A percentile compares a stretch with the other conserved stretches of the same genome.
Evolutionary conservation across 1,140 invertebrate genomes (phyloP).

Genomic region (Heliconius melpomene): DNA sequence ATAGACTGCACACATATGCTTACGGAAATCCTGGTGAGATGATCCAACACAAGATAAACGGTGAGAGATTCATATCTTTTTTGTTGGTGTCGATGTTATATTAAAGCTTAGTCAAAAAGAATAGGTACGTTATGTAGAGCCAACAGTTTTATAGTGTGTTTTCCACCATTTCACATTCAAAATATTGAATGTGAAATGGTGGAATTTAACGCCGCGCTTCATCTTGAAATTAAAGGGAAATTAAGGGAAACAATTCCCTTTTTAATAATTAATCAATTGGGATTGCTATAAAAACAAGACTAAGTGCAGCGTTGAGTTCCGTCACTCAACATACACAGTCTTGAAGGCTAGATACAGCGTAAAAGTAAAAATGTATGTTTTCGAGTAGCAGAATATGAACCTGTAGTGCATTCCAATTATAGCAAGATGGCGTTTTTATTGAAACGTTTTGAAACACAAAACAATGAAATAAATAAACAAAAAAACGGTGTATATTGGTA

Average conservation of each 20-base stretch:
- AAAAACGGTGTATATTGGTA: too few relatives aligned
- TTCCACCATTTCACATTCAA: background rate
- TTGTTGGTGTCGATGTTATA: background rate
- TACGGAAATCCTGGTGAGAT: conserved; percentile 34
- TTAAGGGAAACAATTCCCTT: too few relatives aligned
- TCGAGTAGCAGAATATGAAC: too few relatives aligned
- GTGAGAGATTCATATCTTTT: conserved; percentile 10
- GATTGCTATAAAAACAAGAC: background rate
- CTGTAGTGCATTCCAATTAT: too few relatives aligned
- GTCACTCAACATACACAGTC: too few relatives aligned
- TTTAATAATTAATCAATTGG: too few relatives aligned
- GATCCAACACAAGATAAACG: background rate
- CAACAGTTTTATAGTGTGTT: background rate
- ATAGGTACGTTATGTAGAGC: background rate
- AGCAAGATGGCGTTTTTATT: too few relatives aligned
- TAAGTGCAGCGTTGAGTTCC: background rate
- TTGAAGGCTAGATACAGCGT: too few relatives aligned
- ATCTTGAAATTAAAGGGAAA: too few relatives aligned
- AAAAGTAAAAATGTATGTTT: too few relatives aligned
- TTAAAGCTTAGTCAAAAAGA: background rate
- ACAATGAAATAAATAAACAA: background rate
- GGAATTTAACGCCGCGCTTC: too few relatives aligned
- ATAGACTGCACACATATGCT: conserved; percentile 4
- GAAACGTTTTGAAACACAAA: too few relatives aligned
- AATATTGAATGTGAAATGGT: background rate